Percentiles rank a stretch among this genome's conserved stretches.
Evolutionary conservation across 1,140 invertebrate species (phyloP).

Genomic region (Bathynomus jamesi): DNA sequence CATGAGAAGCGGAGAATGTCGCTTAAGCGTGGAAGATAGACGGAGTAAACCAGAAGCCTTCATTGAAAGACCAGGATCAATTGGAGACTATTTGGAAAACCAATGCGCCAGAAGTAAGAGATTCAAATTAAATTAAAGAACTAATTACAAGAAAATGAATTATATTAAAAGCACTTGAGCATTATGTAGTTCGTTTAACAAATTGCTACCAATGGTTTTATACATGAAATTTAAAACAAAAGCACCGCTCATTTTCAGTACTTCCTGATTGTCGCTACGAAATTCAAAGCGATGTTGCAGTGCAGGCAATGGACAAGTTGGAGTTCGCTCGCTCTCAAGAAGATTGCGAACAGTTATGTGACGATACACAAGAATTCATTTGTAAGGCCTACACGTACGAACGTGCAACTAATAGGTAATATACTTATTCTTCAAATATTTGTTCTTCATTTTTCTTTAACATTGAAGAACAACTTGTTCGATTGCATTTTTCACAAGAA

Average conservation of each 20-base stretch:
- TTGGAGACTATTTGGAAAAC: slow-evolving; percentile 51
- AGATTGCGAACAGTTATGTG: neutral
- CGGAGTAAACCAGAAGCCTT: slow-evolving; percentile 49
- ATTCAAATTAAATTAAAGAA: too few relatives aligned
- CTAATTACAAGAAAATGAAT: too few relatives aligned
- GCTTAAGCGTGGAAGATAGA: slow-evolving; percentile 47
- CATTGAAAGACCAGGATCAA: slow-evolving; percentile 41
- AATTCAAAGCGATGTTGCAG: slow-evolving; percentile 42
- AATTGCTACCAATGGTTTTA: too few relatives aligned
- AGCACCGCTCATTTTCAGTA: slow-evolving; percentile 40
- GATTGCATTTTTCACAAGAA: too few relatives aligned
- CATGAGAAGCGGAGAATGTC: slow-evolving; percentile 42
- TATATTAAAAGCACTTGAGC: too few relatives aligned
- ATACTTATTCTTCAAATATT: too few relatives aligned
- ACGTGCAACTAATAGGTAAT: neutral
- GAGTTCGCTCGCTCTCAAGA: slow-evolving; percentile 42
- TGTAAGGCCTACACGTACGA: slow-evolving; percentile 5
- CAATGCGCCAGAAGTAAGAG: slow-evolving; percentile 45
- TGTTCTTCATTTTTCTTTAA: too few relatives aligned
- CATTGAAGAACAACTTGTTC: too few relatives aligned
- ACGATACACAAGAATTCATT: neutral
- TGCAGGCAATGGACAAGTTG: slow-evolving; percentile 48
- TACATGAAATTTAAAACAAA: too few relatives aligned
- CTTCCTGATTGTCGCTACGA: slow-evolving; percentile 48
- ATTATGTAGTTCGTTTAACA: too few relatives aligned